Conservation (phyloP, 2,888 invertebrate species). For the Pseudeuparius sepicola region DNA sequence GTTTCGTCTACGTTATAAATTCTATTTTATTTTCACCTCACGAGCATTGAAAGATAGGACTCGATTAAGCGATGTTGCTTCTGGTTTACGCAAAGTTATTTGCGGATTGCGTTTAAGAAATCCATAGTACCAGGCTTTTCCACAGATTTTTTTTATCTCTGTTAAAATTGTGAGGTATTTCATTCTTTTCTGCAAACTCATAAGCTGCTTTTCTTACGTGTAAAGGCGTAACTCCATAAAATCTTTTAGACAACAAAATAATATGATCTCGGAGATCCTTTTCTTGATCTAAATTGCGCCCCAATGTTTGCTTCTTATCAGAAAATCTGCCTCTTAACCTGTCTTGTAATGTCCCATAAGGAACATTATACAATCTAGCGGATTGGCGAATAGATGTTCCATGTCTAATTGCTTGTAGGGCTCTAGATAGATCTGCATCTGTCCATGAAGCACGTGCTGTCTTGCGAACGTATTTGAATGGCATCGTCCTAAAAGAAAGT, state of each 20-base stretch:
- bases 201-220: conserved; percentile 6
- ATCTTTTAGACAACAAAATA: conserved; percentile 12
- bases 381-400: conserved; percentile 1
- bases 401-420: conserved; percentile 5
- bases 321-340: conserved; percentile 14
- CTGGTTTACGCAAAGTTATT: conserved; percentile 10
- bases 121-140: conserved; percentile 12
- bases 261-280: too few species aligned
- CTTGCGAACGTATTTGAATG: conserved; percentile 6
- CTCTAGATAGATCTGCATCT: conserved; percentile 3
- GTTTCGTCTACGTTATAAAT: conserved; percentile 11
- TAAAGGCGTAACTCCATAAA: conserved; percentile 16
- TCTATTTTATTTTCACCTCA: conserved; percentile 13
- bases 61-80: conserved; percentile 14
- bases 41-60: conserved; percentile 14
- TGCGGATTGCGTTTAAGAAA: conserved; percentile 9
- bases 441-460: conserved; percentile 9
- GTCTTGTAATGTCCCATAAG: conserved; percentile 18
- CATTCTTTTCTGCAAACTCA: conserved; percentile 12
- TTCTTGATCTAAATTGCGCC: conserved; percentile 17
- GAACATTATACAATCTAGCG: conserved; percentile 10
- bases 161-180: conserved; percentile 11
- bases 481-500: too few species aligned
- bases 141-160: conserved; percentile 10
- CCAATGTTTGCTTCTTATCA: conserved; percentile 15